phyloP scores from a whole-genome alignment of 2,797 vertebrate genomes.

The Peromyscus eremicus region DNA sequence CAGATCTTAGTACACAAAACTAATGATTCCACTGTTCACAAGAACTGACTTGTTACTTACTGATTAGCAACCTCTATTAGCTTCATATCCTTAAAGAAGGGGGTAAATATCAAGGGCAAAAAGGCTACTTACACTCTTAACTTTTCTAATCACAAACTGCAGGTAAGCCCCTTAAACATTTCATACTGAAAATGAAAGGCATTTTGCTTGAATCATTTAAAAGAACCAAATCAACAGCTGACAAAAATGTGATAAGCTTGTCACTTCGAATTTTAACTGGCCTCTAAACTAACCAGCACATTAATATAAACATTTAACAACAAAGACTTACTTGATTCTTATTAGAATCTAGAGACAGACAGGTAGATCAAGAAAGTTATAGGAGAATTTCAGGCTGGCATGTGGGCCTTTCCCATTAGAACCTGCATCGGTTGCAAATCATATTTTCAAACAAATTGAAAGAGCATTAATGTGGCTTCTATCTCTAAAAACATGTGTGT shows the following conservation, averaged over 20 bases:
- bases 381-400: slow-evolving; percentile 73
- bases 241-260: slow-evolving; percentile 71
- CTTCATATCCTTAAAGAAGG: slow-evolving; percentile 40
- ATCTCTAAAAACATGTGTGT: slow-evolving; percentile 78
- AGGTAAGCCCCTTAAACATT: slow-evolving; percentile 61
- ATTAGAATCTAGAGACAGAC: slow-evolving; percentile 63
- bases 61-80: slow-evolving; percentile 71
- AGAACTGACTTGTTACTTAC: slow-evolving; percentile 66
- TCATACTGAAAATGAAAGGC: slow-evolving; percentile 71
- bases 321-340: slow-evolving; percentile 59
- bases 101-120: slow-evolving; percentile 79
- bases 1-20: background rate
- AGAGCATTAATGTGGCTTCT: slow-evolving; percentile 62
- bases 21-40: slow-evolving; percentile 50
- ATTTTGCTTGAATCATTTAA: slow-evolving; percentile 67
- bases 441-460: slow-evolving; percentile 76
- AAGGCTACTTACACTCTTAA: slow-evolving; percentile 56
- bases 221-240: slow-evolving; percentile 63
- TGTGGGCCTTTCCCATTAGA: slow-evolving; percentile 72
- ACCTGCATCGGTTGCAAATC: slow-evolving; percentile 70
- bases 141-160: slow-evolving; percentile 66
- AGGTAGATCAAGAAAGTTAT: slow-evolving; percentile 79
- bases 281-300: slow-evolving; percentile 62
- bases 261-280: slow-evolving; percentile 61
- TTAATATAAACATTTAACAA: slow-evolving; percentile 73